Evolutionary conservation across 2,797 vertebrate species (phyloP).

Genomic region (Coracias cyanogaster): DNA sequence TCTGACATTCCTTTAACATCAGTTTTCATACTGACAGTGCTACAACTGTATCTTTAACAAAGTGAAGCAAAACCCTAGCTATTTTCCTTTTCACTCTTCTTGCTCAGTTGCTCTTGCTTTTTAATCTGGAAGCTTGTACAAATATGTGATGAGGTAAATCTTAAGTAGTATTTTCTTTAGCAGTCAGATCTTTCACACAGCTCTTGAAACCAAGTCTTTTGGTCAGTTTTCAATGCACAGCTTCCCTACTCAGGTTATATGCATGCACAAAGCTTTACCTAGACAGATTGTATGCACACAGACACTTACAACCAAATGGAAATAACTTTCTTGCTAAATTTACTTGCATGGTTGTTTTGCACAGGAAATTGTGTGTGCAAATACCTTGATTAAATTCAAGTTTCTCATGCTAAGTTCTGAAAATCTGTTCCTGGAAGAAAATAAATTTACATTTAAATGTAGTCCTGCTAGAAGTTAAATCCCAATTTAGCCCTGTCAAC

Average conservation of each 20-base stretch:
- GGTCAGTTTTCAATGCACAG: background rate
- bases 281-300: background rate
- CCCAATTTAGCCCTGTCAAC: conserved; percentile 77
- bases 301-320: background rate
- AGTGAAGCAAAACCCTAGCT: background rate
- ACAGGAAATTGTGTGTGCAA: conserved; percentile 43
- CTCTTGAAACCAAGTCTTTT: background rate
- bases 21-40: background rate
- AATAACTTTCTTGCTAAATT: conserved; percentile 2
- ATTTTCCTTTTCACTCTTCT: background rate
- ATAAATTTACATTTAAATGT: conserved; percentile 78
- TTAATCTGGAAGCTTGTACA: background rate
- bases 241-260: background rate
- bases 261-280: background rate
- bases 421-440: conserved; percentile 56
- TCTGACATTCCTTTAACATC: background rate
- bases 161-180: background rate
- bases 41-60: background rate
- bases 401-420: conserved; percentile 49
- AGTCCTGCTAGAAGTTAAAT: conserved; percentile 68
- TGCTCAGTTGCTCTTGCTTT: background rate
- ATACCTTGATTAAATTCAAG: conserved; percentile 63
- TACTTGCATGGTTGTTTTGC: conserved; percentile 36
- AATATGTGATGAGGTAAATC: background rate
- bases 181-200: background rate